phyloP scores from a whole-genome alignment of 2,113 vertebrate genomes.

The Hyperopisus bebe region DNA sequence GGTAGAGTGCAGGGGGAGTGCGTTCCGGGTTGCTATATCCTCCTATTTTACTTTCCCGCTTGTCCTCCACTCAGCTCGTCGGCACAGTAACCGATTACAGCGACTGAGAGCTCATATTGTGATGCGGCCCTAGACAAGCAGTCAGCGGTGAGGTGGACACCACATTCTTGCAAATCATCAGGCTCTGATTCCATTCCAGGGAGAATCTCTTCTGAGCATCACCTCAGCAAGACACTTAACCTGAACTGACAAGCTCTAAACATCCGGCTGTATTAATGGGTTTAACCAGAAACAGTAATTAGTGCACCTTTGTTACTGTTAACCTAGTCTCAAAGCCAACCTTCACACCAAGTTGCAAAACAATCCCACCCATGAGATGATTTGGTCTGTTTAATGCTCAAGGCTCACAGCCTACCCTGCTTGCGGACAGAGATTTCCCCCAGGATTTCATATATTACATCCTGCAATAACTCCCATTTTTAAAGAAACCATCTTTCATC shows the following conservation, averaged over 20 bases:
- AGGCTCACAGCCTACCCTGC: background rate
- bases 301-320: background rate
- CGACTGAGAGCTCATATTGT: background rate
- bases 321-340: background rate
- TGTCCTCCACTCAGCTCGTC: background rate
- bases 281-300: background rate
- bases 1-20: background rate
- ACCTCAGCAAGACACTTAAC: background rate
- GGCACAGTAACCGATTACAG: background rate
- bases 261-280: background rate
- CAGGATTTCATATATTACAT: background rate
- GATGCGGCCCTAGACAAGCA: background rate
- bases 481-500: background rate
- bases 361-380: background rate
- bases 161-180: background rate
- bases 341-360: background rate
- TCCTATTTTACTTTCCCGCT: background rate
- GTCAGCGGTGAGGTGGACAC: background rate
- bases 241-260: background rate
- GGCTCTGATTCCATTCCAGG: background rate
- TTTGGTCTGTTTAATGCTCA: background rate
- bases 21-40: background rate
- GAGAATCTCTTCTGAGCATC: background rate
- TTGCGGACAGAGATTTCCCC: background rate
- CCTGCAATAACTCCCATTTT: background rate